phyloP scores from a whole-genome alignment of 1,140 invertebrate species.

The Trichomalopsis sarcophagae region DNA sequence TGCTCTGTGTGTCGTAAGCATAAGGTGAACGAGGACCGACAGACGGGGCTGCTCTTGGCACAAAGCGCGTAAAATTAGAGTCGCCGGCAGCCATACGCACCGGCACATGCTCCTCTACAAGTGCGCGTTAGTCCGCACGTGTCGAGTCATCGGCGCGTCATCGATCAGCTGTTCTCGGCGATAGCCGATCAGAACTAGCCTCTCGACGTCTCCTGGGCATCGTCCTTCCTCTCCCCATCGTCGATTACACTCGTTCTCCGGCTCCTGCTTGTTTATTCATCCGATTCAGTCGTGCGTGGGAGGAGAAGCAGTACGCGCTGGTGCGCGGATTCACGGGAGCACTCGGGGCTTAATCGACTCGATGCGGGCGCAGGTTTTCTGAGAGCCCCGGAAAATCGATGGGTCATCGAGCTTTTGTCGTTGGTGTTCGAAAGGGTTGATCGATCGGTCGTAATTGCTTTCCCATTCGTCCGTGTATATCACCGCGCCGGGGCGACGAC shows the following conservation, averaged over 20 bases:
- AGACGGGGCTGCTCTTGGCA: neutral
- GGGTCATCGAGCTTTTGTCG: neutral
- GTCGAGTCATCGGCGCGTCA: conserved; percentile 53
- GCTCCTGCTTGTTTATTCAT: conserved; percentile 27
- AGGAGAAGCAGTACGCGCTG: neutral
- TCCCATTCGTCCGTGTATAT: neutral
- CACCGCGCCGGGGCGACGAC: neutral
- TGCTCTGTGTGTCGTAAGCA: neutral
- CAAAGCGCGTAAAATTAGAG: conserved; percentile 24
- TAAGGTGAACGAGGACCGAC: neutral
- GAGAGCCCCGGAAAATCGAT: neutral
- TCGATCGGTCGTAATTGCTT: conserved; percentile 18
- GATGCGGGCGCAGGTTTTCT: neutral
- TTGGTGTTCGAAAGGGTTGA: neutral
- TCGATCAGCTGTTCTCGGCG: conserved; percentile 43
- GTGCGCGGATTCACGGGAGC: neutral
- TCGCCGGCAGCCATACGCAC: neutral
- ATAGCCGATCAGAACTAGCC: conserved; percentile 4
- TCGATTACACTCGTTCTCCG: too few species aligned
- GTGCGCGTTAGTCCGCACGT: conserved; percentile 4
- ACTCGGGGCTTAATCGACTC: neutral
- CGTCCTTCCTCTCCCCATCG: neutral
- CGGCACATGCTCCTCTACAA: neutral
- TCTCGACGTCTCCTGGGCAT: neutral
- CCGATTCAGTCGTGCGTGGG: neutral